A percentile compares a stretch with the other conserved stretches of the same genome.
phyloP scores from a whole-genome alignment of 2,113 vertebrate genomes.

The Pteropus alecto region DNA sequence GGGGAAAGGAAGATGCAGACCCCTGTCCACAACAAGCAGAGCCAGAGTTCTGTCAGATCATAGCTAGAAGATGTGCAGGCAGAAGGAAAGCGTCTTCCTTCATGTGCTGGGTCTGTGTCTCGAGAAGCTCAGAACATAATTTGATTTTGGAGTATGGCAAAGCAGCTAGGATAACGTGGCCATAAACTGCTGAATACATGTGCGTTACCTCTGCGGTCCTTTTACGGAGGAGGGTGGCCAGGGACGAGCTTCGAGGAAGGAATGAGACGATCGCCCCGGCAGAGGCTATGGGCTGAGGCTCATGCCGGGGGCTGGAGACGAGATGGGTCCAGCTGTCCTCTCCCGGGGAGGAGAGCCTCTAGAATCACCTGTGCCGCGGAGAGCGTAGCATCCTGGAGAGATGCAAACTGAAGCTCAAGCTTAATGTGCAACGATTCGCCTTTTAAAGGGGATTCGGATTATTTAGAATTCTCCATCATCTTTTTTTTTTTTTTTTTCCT shows the following conservation, averaged over 20 bases:
- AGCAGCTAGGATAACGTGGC: not conserved
- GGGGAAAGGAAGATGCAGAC: not conserved
- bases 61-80: not conserved
- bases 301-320: accelerated
- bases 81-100: not conserved
- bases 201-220: not conserved
- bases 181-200: not conserved
- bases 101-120: not conserved
- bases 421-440: not conserved
- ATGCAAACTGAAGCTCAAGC: not conserved
- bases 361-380: accelerated
- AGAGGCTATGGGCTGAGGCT: not conserved
- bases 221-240: not conserved
- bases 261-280: too few relatives aligned
- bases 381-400: not conserved
- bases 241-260: not conserved
- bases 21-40: not conserved
- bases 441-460: not conserved
- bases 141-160: not conserved
- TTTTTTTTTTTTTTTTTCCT: accelerated
- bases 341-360: too few relatives aligned
- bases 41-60: not conserved
- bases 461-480: not conserved
- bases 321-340: not conserved
- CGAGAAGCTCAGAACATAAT: not conserved